Evolutionary conservation across 2,797 vertebrate species (phyloP).

Genomic region (Tinamus major): DNA sequence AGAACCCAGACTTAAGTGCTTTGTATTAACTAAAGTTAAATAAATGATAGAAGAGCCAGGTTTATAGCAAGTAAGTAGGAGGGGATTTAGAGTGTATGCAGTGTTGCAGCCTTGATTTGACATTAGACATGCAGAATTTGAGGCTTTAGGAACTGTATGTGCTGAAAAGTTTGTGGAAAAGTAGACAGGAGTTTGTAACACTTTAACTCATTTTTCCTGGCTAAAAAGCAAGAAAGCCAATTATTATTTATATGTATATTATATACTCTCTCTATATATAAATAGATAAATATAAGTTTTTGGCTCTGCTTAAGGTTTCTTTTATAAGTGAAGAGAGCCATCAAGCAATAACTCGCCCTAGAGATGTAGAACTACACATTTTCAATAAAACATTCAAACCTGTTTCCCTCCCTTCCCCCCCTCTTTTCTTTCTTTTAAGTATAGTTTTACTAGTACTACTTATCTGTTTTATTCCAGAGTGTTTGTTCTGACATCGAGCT

Average conservation of each 20-base stretch:
- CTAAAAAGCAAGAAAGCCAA: not conserved
- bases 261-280: too few relatives aligned
- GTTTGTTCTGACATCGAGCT: constrained; percentile 49
- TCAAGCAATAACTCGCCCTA: not conserved
- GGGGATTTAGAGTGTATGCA: not conserved
- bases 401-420: not conserved
- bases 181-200: not conserved
- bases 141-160: not conserved
- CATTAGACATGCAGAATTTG: accelerated
- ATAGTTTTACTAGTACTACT: constrained; percentile 26
- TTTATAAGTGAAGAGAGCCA: not conserved
- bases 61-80: too few relatives aligned
- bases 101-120: not conserved
- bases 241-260: not conserved
- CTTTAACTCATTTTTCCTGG: not conserved
- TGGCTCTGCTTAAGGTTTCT: not conserved
- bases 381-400: not conserved
- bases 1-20: not conserved
- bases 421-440: not conserved
- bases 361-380: not conserved
- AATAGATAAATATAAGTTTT: not conserved
- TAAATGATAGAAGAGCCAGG: not conserved
- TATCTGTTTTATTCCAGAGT: constrained; percentile 55
- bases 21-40: not conserved
- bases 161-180: not conserved